phyloP scores from a whole-genome alignment of 2,888 invertebrate species.

The Macrophya alboannulata region DNA sequence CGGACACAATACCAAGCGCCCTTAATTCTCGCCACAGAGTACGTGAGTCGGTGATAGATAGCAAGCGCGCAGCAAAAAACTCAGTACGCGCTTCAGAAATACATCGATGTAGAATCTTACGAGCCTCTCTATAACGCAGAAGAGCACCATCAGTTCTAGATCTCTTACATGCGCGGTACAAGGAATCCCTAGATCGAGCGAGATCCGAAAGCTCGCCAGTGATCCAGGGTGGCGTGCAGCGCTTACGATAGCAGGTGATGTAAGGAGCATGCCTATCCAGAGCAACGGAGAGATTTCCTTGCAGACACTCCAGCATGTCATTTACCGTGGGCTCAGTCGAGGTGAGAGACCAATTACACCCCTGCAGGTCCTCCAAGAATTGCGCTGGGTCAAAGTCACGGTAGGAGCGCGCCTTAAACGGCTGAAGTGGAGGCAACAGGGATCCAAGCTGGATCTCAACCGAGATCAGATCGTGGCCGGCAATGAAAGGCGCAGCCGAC shows the following conservation, averaged over 20 bases:
- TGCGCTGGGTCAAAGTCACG: background rate
- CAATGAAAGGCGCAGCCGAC: background rate
- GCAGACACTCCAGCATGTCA: background rate
- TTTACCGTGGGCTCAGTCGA: background rate
- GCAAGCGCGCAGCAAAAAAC: background rate
- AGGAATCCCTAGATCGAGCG: background rate
- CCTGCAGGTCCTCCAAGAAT: background rate
- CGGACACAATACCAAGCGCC: background rate
- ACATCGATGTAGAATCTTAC: background rate
- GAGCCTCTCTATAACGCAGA: background rate
- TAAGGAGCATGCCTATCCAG: background rate
- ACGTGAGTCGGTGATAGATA: background rate
- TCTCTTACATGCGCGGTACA: background rate
- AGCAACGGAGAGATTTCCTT: background rate
- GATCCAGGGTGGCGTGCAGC: background rate
- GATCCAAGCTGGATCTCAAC: background rate
- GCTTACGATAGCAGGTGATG: background rate
- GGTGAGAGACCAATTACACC: background rate
- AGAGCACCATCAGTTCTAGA: background rate
- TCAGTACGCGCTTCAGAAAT: background rate
- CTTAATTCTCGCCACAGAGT: background rate
- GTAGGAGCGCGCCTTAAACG: background rate
- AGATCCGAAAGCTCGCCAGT: background rate
- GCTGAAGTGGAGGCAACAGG: background rate
- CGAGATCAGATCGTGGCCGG: constrained; percentile 17